Evolutionary conservation across 2,888 invertebrate genomes (phyloP), one percentile per base, ranked within the genome.

Genomic region (Oligia strigilis): DNA sequence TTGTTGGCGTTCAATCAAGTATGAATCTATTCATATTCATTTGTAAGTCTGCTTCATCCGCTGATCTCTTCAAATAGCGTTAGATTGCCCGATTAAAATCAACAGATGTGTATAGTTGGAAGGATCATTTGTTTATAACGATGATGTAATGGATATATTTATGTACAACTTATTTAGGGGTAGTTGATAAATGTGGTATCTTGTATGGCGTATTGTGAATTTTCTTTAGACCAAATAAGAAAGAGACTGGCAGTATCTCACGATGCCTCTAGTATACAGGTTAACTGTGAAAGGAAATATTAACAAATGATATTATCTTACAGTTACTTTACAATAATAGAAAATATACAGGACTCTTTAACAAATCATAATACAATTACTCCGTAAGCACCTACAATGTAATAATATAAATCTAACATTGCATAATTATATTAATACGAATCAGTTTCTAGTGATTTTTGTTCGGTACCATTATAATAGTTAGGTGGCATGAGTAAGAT

Each of bases 341-440:
- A 89, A 89, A 93, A 93, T 89, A 93, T 91, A 93, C 82, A 87
- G 74, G 75, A 73, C 78, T 88, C 77, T 90, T 83, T 83, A 81
- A 86, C 80, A 77, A 80, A 82, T 75, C n/a, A 89, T 85, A 75
- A 43, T 67, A 78, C 17, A 80, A 87, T 82, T 85, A 82, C 81
- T 89, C 80, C 83, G 77, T 82, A 87, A 90, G 89, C 90, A 88
- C 79, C 86, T 88, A 90, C 77, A 78, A 81, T 86, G 72, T 73
- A 83, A 82, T 81, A 52, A 85, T 83, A 81, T 75, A 36, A 77
- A 77, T 83, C 81, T 90, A 87, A 79, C 82, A 82, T 83, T 89
- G 81, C 78, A 77, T 74, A 90, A 78, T 90, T 64, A 75, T 78
- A 72, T 71, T 83, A 69, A 69, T 70, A 69, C 17, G 60, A 80